Evolutionary conservation across 2,888 invertebrate genomes (phyloP), one percentile per base, ranked within the genome.

Genomic region (Rhagophthalmus giganteus): DNA sequence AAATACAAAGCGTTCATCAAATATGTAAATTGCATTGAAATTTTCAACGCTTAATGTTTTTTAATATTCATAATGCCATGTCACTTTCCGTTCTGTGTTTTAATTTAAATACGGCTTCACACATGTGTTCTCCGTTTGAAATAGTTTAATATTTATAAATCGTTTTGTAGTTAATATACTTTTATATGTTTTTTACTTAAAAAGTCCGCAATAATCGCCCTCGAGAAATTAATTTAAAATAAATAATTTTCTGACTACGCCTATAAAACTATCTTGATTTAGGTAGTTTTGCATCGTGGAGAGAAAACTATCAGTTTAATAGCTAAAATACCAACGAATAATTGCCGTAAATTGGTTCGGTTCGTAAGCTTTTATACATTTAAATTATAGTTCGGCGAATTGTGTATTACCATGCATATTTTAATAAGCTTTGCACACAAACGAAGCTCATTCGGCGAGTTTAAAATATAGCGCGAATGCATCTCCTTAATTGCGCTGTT

Each of bases 1-100:
- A 74, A 74, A 74, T 72, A 74, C 74, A 74, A 73, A 74, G 74
- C 74, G 65, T 71, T 72, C 74, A 73, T 74, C 74, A 73, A 73
- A 73, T 73, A 74, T 74, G 74, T 59, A 73, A 72, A 74, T 74
- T 69, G 70, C 70, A 71, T 71, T 72, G 70, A 70, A 74, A 72
- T 69, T 73, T 74, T 72, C 71, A 70, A 65, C 72, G 70, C 69
- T 70, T 69, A 69, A 72, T 70, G 62, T 73, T 73, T 74, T 74
- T 74, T 72, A 73, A 73, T 73, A 73, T 73, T 72, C 73, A 73
- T 73, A 68, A 65, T 66, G 64, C 59, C 63, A 63, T 64, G 66
- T 65, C 66, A 64, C 61, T 63, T 63, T 62, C 60, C 54, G 60
- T 57, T 61, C 58, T 60, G 57, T 62, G 62, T 64, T 63, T 60